phyloP scores from a whole-genome alignment of 2,797 vertebrate genomes.

The Hoplostethus mediterraneus region DNA sequence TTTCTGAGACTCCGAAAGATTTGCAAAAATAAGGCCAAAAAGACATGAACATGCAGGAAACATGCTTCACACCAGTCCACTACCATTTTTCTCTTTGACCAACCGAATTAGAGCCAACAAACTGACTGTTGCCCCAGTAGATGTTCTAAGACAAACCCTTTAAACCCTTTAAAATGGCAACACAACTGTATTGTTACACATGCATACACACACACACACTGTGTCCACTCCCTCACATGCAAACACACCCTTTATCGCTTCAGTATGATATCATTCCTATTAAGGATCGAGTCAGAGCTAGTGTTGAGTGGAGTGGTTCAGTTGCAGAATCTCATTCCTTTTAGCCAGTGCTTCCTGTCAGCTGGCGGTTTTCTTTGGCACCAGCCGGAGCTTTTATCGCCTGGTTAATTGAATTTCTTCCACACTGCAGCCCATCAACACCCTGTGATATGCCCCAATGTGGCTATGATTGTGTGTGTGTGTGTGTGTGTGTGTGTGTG shows the following conservation, averaged over 20 bases:
- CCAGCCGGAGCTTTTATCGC: conserved; percentile 40
- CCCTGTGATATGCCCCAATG: conserved; percentile 12
- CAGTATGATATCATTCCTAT: not conserved
- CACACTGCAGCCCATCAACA: conserved; percentile 32
- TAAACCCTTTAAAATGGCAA: no score
- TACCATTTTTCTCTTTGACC: not conserved
- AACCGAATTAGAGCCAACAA: not conserved
- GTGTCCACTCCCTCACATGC: no score
- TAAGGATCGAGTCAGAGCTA: not conserved
- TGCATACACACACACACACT: not conserved
- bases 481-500: not conserved
- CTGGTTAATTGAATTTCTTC: conserved; percentile 34
- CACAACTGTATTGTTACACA: not conserved
- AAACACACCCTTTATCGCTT: not conserved
- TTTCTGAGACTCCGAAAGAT: not conserved
- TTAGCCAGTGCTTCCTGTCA: conserved; percentile 22
- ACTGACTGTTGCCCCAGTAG: no score
- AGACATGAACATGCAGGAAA: no score
- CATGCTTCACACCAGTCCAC: no score
- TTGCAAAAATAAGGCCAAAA: not conserved
- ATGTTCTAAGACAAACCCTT: no score
- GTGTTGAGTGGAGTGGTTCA: conserved; percentile 1
- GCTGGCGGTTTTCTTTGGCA: conserved; percentile 26
- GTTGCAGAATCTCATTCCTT: conserved; percentile 1
- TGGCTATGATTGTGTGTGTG: conserved; percentile 12